Evolutionary conservation across 1,140 invertebrate species (phyloP).

Genomic region (Periplaneta americana): DNA sequence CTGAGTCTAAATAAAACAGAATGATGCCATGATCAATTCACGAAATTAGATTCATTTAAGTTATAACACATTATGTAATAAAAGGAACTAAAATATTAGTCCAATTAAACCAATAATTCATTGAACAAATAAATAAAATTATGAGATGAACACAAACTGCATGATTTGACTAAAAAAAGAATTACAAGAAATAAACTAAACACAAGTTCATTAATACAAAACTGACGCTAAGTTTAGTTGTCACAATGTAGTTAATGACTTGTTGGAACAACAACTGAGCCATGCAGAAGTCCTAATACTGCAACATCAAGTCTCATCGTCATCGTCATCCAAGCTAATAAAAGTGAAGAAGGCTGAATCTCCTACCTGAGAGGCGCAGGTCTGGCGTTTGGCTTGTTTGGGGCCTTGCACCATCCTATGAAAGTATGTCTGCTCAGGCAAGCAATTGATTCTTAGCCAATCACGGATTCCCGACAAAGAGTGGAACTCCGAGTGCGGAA

Average conservation of each 20-base stretch:
- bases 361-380: background rate
- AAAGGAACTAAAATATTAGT: too few relatives aligned
- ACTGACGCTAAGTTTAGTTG: too few relatives aligned
- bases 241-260: too few relatives aligned
- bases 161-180: too few relatives aligned
- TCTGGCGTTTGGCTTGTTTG: background rate
- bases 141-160: too few relatives aligned
- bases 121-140: too few relatives aligned
- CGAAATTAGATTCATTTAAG: background rate
- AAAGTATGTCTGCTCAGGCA: conserved; percentile 5
- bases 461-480: conserved; percentile 63
- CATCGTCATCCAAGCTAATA: background rate
- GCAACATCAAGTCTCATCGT: background rate
- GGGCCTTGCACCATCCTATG: background rate
- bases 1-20: background rate
- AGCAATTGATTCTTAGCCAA: conserved; percentile 44
- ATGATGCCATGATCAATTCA: background rate
- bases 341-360: background rate
- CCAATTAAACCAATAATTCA: too few relatives aligned
- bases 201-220: too few relatives aligned
- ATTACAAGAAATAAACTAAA: too few relatives aligned
- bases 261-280: too few relatives aligned
- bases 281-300: too few relatives aligned
- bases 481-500: conserved; percentile 72
- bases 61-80: too few relatives aligned